phyloP scores from a whole-genome alignment of 2,888 invertebrate genomes.

The Apantesis nais region DNA sequence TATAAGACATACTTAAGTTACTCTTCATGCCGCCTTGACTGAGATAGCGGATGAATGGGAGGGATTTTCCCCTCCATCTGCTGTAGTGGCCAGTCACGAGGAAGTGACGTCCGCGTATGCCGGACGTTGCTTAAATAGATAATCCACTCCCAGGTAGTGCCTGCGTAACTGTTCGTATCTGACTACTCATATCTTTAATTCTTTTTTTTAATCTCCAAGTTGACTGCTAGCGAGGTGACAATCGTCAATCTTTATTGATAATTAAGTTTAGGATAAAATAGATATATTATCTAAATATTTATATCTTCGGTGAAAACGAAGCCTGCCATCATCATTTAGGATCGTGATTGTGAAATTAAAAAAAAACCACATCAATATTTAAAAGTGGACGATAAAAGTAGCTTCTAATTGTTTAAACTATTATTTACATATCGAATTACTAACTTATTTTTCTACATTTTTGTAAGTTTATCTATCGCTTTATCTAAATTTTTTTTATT shows the following conservation, averaged over 20 bases:
- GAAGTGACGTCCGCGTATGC: too few relatives aligned
- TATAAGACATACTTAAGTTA: too few relatives aligned
- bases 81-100: too few relatives aligned
- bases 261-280: not conserved
- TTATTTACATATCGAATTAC: not conserved
- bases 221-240: too few relatives aligned
- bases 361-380: not conserved
- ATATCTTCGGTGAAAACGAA: not conserved
- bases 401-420: not conserved
- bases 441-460: not conserved
- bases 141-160: too few relatives aligned
- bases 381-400: not conserved
- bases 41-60: too few relatives aligned
- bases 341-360: not conserved
- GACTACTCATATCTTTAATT: not conserved
- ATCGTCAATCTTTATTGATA: not conserved
- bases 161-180: not conserved
- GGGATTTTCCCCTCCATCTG: too few relatives aligned
- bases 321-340: not conserved
- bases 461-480: not conserved
- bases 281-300: not conserved
- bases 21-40: too few relatives aligned
- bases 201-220: not conserved
- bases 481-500: too few relatives aligned
- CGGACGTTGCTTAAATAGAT: too few relatives aligned